Base-by-base conservation (phyloP, 2,113 vertebrate species). In the Alethe diademata region DNA sequence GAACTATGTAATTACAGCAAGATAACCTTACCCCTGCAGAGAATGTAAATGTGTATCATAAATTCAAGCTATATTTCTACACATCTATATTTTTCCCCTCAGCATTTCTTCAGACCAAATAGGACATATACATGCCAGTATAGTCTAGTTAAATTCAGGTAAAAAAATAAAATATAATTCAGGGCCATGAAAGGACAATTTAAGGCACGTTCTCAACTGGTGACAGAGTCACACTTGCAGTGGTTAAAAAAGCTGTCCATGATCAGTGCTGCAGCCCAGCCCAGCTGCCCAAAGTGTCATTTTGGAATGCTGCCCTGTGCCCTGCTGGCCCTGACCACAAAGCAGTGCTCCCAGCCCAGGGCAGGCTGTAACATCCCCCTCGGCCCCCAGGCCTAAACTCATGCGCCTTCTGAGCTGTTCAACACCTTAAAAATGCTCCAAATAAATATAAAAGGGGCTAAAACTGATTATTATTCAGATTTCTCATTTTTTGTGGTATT, bases 1-100 rank as follows among this genome's bases (percentile, higher is more conserved):
- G 94, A 97, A 97, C 90, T 96, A 78, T 48, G 54, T 86, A 96
- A 96, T 96, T 94, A 88, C 43, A 88, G 58, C 8, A 11, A 91
- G 50, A 79, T 86, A 92, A 95, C 86, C 86, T 81, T 61, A 69
- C 60, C 19, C 26, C 81, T 94, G 75, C 60, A 57, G 51, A 97
- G 91, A 82, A 53, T 20, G 24, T 9, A 96, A 90, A 76, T 9
- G 11, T 17, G 25, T 2, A 11, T 43, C 42, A 61, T 48, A 45
- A 76, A 76, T 85, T 92, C 76, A 56, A 56, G 24, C 42, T 31
- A 47, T 5, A 0, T 80, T 40, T 84, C 65, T 65, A 31, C n/a
- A 12, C n/a, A 48, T 18, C 53, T n/a, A 4, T 42, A 25, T 74
- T 87, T 87, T 61, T 28, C 54, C 60, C 17, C 17, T 79, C 71